Base-by-base conservation (phyloP, 2,888 invertebrate species). In the Linnaemya tessellans region DNA sequence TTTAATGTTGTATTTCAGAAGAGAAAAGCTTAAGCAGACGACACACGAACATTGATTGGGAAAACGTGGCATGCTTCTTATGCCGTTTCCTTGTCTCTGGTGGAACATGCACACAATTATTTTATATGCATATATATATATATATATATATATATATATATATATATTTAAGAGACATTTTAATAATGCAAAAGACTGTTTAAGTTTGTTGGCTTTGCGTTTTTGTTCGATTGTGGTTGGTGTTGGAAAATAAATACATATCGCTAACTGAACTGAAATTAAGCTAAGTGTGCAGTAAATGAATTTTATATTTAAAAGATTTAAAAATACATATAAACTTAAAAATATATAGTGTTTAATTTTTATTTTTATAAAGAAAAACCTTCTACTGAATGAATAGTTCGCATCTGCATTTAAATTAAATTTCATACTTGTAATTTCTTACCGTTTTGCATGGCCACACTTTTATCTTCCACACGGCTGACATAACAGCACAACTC, bases 401-500 rank as follows among this genome's bases (percentile, higher is more conserved):
- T n/a, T n/a, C n/a, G n/a, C n/a, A n/a, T n/a, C 30, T 38, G 38
- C 18, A 20, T 3, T 25, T 46, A 11, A 38, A 35, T 8, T 35
- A 30, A 35, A 51, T 43, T 58, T 22, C 20, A 11, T 11, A n/a
- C 18, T 3, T 3, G 1, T 49, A 9, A 10, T 71, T 71, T 93
- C 93, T 94, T 94, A 98, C 98, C 98, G 93, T 98, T 98, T 93
- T 97, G 97, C 96, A 98, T 97, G 77, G 98, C 98, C 80, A 98
- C 97, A 92, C 98, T 98, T 92, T 97, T 97, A 93, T 98, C 98
- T 93, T 98, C 98, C 79, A 99, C 98, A 85, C 98, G 95, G 93
- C 98, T 98, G 89, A 99, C 98, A 93, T 98, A 99, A 93, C 98
- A 98, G 93, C 98, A 98, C 64, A 99, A 95, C 92, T 99, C 98